Evolutionary conservation across 2,888 invertebrate genomes (phyloP), one percentile per base, ranked within the genome.

Genomic region (Noctua fimbriata): DNA sequence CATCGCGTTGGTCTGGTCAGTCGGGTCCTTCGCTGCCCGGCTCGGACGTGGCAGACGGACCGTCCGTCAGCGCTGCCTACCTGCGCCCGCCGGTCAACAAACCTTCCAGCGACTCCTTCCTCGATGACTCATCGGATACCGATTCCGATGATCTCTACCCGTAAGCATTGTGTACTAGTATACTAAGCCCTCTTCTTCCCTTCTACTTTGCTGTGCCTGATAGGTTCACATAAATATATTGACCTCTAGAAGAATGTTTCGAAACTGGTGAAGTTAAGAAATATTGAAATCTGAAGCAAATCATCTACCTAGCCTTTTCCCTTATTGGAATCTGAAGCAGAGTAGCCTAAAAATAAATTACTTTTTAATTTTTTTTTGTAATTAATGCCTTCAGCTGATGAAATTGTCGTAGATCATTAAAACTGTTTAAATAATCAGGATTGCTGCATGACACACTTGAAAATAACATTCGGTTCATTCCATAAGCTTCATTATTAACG

Each of bases 81-180:
- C 70, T 90, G 69, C 91, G 97, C 32, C 97, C 97, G 1, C 97
- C 98, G 69, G 97, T 97, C 97, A 98, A 98, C 96, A 98, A 98
- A 72, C 97, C 97, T 75, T 97, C 97, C 81, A 95, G 96, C 36
- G 97, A 97, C 88, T 97, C 97, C 80, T 95, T 97, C 93, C 93
- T 95, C 79, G 97, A 95, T 91, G 97, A 95, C 93, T 94, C 94
- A 1, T 97, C 97, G 0, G 97, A 97, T 81, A 97, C 98, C 0
- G 98, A 98, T 82, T 98, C 98, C 0, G 98, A 98, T 82, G 98
- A 98, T 82, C 97, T 97, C 44, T 98, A 98, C 91, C 98, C 98
- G 98, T 98, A 92, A 97, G 98, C 97, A 79, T 67, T 47, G 3
- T 69, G 44, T 36, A 41, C 6, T 70, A n/a, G 18, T 79, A 28